These are phyloP conservation scores for Globodera rostochiensis DNA, from an alignment of 1,140 invertebrate species.

Conservation along the genomic window DNA sequence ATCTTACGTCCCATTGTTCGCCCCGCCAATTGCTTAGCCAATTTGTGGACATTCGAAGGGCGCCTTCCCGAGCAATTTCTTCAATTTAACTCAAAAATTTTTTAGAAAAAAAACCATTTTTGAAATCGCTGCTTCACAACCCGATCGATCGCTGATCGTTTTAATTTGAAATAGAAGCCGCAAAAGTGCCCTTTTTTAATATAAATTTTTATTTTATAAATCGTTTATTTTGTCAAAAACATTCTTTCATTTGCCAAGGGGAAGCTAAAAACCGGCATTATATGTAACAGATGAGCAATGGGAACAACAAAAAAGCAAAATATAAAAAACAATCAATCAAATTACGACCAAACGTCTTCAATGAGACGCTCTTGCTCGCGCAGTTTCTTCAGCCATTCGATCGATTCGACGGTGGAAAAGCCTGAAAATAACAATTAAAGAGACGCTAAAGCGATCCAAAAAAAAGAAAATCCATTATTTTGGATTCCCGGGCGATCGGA, in stretches of 20 bases:
- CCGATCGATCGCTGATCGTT: too few relatives aligned
- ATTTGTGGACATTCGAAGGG: not conserved
- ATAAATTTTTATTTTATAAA: too few relatives aligned
- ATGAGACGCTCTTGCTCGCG: conserved; percentile 66
- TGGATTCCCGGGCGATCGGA: too few relatives aligned
- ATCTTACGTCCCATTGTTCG: not conserved
- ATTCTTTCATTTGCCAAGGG: too few relatives aligned
- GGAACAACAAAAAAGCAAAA: not conserved
- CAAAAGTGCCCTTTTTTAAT: not conserved
- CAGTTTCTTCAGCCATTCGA: conserved; percentile 64
- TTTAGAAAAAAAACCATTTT: not conserved
- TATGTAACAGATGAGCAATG: too few relatives aligned
- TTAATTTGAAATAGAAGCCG: not conserved
- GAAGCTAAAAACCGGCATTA: too few relatives aligned
- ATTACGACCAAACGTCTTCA: conserved; percentile 69
- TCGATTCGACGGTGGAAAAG: conserved; percentile 61
- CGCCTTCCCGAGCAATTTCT: not conserved
- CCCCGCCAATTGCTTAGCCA: not conserved
- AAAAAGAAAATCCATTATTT: too few relatives aligned
- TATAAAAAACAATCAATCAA: not conserved
- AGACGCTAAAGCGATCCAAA: too few relatives aligned
- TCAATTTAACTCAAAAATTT: too few relatives aligned
- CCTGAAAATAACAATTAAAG: conserved; percentile 42
- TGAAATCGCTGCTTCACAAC: not conserved
- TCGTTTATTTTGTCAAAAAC: too few relatives aligned